Evolutionary conservation across 1,140 invertebrate genomes (phyloP).

Genomic region (Rhyzopertha dominica): DNA sequence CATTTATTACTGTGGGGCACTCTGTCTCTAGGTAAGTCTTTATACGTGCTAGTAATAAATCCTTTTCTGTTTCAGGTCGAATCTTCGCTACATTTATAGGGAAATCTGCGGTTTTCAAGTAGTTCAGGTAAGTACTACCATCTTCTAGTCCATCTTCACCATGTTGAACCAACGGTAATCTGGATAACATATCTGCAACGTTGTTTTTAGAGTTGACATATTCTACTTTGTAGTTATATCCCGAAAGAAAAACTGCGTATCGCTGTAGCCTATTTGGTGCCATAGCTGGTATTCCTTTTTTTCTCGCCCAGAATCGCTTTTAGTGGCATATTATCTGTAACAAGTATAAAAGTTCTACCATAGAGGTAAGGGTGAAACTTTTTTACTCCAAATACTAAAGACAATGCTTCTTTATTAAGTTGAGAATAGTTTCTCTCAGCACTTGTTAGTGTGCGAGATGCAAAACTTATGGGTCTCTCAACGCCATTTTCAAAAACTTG

Average conservation of each 20-base stretch:
- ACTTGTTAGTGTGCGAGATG: slow-evolving; percentile 24
- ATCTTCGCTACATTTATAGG: no score
- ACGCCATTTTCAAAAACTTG: slow-evolving; percentile 44
- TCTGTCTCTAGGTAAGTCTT: no score
- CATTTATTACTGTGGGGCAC: no score
- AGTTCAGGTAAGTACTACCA: no score
- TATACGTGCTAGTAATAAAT: no score
- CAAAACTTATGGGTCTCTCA: slow-evolving; percentile 35
- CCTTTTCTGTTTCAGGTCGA: no score
- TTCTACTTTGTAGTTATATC: slow-evolving; percentile 39
- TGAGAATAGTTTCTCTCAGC: slow-evolving; percentile 32
- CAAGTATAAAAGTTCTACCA: slow-evolving; percentile 47
- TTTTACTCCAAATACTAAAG: slow-evolving; percentile 37
- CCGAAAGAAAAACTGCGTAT: slow-evolving; percentile 38
- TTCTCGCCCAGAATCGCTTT: slow-evolving; percentile 44
- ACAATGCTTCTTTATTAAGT: slow-evolving; percentile 39
- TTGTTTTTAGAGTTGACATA: slow-evolving; percentile 33
- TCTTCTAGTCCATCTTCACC: no score
- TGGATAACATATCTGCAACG: no score
- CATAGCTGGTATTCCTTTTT: slow-evolving; percentile 34
- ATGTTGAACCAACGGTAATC: no score
- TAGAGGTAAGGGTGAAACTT: slow-evolving; percentile 51
- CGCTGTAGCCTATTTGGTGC: slow-evolving; percentile 36
- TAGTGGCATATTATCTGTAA: slow-evolving; percentile 51
- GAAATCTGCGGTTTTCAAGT: no score